Conservation (phyloP, 2,888 invertebrate genomes). For the Chloromyia formosa region DNA sequence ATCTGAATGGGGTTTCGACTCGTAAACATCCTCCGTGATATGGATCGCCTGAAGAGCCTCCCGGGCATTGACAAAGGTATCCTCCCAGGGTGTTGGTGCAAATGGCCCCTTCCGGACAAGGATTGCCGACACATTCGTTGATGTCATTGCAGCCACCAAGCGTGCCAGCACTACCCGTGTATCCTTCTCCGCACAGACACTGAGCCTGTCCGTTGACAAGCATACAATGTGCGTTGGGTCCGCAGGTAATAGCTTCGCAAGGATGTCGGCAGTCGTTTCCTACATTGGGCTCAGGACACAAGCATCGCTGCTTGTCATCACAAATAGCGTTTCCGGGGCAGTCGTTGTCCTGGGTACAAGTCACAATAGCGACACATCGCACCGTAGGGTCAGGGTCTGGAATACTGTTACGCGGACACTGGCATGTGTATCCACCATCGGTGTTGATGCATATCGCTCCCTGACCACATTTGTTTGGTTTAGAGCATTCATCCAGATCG, state of each 20-base stretch:
- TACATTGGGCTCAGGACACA: conserved; percentile 90
- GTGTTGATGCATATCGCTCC: conserved; percentile 83
- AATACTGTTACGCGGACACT: conserved; percentile 82
- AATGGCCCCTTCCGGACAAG: conserved; percentile 85
- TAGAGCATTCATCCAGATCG: conserved; percentile 85
- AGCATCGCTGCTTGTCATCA: conserved; percentile 77
- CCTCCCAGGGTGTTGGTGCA: conserved; percentile 89
- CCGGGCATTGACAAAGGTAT: conserved; percentile 88
- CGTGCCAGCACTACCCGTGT: conserved; percentile 70
- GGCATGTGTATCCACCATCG: conserved; percentile 80
- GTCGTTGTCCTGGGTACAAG: conserved; percentile 77
- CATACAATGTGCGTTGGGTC: conserved; percentile 89
- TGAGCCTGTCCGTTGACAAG: conserved; percentile 82
- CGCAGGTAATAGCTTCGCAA: conserved; percentile 85
- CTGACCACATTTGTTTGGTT: conserved; percentile 76
- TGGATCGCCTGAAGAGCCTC: conserved; percentile 81
- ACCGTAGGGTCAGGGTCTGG: conserved; percentile 85
- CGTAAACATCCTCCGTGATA: conserved; percentile 80
- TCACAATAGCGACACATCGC: conserved; percentile 83
- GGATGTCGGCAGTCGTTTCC: conserved; percentile 95
- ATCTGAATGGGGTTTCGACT: conserved; percentile 72
- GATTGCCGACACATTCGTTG: conserved; percentile 84
- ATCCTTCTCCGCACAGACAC: conserved; percentile 85
- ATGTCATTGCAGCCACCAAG: conserved; percentile 84
- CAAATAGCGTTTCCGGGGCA: conserved; percentile 93